Percentiles rank a stretch among this genome's conserved stretches.
Evolutionary conservation across 2,888 invertebrate genomes (phyloP).

Genomic region (Tetranychus truncatus): DNA sequence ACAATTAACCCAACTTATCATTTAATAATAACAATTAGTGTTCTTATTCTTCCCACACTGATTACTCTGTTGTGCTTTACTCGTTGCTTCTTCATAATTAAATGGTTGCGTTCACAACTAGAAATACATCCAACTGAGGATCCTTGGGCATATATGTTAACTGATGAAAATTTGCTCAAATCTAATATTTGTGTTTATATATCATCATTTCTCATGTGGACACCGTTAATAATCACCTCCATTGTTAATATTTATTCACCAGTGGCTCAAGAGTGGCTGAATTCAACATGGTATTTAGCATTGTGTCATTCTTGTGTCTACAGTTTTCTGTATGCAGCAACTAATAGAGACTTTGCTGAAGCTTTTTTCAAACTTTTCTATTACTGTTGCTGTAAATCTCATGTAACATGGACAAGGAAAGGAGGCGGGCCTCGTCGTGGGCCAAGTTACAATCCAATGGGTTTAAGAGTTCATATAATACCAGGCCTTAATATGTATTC

Average conservation of each 20-base stretch:
- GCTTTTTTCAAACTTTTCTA: constrained; percentile 55
- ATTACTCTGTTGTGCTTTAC: constrained; percentile 39
- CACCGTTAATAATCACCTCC: constrained; percentile 40
- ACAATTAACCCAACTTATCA: constrained; percentile 33
- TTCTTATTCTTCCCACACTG: constrained; percentile 43
- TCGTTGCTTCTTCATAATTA: constrained; percentile 31
- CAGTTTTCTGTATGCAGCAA: constrained; percentile 45
- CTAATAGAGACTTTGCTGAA: constrained; percentile 49
- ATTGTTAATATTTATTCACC: constrained; percentile 13
- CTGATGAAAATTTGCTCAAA: constrained; percentile 43
- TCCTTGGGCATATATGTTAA: constrained; percentile 22
- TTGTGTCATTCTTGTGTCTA: constrained; percentile 49
- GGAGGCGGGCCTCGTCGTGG: constrained; percentile 30
- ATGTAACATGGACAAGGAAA: constrained; percentile 42
- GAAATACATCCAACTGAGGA: constrained; percentile 19
- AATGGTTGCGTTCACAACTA: constrained; percentile 21
- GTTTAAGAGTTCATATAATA: constrained; percentile 49
- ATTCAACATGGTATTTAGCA: constrained; percentile 50
- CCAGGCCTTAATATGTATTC: constrained; percentile 47
- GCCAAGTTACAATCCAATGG: constrained; percentile 15
- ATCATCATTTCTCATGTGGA: constrained; percentile 46
- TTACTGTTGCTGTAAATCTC: constrained; percentile 61
- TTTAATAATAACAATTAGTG: constrained; percentile 39
- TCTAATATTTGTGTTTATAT: constrained; percentile 47
- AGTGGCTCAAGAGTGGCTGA: constrained; percentile 30